Base-by-base conservation (phyloP, 2,113 vertebrate species). In the Butorides virescens region DNA sequence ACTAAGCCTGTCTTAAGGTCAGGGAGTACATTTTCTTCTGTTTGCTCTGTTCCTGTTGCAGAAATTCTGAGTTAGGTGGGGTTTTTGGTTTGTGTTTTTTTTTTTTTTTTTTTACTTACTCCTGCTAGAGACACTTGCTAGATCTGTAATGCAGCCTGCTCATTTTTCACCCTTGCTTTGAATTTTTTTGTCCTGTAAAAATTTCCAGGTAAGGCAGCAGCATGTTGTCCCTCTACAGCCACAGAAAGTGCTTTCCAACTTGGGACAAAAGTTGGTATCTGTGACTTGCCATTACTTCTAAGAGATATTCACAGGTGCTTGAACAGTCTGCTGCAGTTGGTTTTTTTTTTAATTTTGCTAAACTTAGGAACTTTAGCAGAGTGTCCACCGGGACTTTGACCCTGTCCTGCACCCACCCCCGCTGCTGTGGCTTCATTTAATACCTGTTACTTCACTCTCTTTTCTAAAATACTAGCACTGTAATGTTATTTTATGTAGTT, bases 401-500 rank as follows among this genome's bases (percentile, higher is more conserved):
- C 53, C 36, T 75, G 39, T 10, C 9, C 66, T 80, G 55, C 32
- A 62, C 15, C 15, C 25, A 19, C 34, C 11, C 21, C 20, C 8
- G 15, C 55, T 67, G 22, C 7, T 20, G 9, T 36, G 36, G 21
- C 61, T 92, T 95, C 36, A 29, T 88, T 90, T 77, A 84, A 32
- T 93, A 83, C 55, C 55, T 73, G 42, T 84, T 93, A 50, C 20
- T 93, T 95, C 55, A 67, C n/a, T 58, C 42, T 56, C 32, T 93
- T 39, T 76, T 93, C 86, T 75, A 49, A 80, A 89, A 88, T 81
- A 61, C 53, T 36, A 67, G 39, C 29, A 27, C 76, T 86, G 13
- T 78, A 87, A 56, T 91, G 61, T 90, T 92, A 39, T 86, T 94
- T 96, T 71, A 49, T 76, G 56, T 75, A 58, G 52, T 68, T 94